Conservation (phyloP, 2,113 vertebrate genomes). For the Callipepla squamata region DNA sequence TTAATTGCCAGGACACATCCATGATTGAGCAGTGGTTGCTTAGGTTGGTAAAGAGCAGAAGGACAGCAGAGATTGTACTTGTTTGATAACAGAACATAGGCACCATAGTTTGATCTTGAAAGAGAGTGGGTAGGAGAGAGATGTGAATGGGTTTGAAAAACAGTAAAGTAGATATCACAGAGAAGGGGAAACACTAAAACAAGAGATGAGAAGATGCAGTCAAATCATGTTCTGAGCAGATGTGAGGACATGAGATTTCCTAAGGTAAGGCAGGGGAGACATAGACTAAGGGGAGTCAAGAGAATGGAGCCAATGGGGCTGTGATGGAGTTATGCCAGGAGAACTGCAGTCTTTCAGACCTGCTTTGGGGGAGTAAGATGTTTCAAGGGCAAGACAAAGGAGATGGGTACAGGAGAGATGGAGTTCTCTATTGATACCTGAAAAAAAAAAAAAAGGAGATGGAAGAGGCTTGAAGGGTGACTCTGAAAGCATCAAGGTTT, state of each 20-base stretch:
- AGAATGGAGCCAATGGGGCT: background rate
- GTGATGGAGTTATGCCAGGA: background rate
- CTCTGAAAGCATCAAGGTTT: background rate
- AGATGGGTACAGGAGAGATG: background rate
- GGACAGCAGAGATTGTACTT: background rate
- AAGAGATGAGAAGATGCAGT: background rate
- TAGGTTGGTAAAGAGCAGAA: background rate
- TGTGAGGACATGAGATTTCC: fast-evolving
- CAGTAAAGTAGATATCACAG: background rate
- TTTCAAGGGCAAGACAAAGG: background rate
- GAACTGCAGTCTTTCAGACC: background rate
- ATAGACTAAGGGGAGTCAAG: background rate
- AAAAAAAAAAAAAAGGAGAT: background rate
- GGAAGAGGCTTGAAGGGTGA: background rate
- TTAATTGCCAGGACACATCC: background rate
- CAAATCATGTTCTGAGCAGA: background rate
- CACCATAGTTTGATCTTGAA: background rate
- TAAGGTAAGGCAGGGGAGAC: background rate
- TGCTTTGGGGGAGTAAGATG: background rate
- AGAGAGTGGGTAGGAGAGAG: background rate
- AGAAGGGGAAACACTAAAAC: background rate
- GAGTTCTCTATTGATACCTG: background rate
- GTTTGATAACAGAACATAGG: background rate
- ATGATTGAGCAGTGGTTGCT: background rate
- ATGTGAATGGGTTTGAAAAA: background rate